Base-by-base conservation (phyloP, 2,113 vertebrate species). In the Dromas ardeola region DNA sequence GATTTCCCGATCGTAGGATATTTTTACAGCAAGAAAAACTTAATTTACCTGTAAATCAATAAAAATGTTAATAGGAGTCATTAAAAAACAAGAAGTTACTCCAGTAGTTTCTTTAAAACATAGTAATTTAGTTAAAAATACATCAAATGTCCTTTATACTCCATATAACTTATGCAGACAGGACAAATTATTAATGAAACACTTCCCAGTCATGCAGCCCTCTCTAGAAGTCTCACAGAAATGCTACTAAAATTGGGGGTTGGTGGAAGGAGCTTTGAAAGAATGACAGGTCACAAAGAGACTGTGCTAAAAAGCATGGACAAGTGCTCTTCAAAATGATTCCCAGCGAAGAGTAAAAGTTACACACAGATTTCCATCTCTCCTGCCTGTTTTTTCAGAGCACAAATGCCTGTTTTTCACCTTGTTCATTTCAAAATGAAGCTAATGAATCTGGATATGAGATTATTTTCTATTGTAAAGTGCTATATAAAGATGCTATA, bases 1-100 rank as follows among this genome's bases (percentile, higher is more conserved):
- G 58, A 86, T 22, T 85, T 89, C 58, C 15, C 38, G 49, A 95
- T 81, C 10, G 1, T 20, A 66, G 36, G 43, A 21, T 61, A 79
- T 69, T 91, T 90, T 85, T 89, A 73, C 58, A 90, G 73, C 66
- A 91, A 86, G 80, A 86, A 91, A 88, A 92, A 76, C 81, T 5
- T 49, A 85, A 26, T 71, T 84, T 66, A 76, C 40, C 53, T 82
- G 66, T 38, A 87, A 89, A 85, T n/a, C 36, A 81, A 62, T 81
- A 42, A 49, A 86, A 92, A 45, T 6, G 1, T 52, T 69, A 77
- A 40, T 11, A 71, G 11, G 34, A 78, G 45, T 82, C 6, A 79
- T 42, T 72, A 76, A 72, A 79, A 58, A 67, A 0, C 11, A 88
- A 34, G 21, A 69, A 19, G 5, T 42, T 84, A 53, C 5, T 80